Base-by-base conservation (phyloP, 2,113 vertebrate genomes). In the Varanus komodoensis region DNA sequence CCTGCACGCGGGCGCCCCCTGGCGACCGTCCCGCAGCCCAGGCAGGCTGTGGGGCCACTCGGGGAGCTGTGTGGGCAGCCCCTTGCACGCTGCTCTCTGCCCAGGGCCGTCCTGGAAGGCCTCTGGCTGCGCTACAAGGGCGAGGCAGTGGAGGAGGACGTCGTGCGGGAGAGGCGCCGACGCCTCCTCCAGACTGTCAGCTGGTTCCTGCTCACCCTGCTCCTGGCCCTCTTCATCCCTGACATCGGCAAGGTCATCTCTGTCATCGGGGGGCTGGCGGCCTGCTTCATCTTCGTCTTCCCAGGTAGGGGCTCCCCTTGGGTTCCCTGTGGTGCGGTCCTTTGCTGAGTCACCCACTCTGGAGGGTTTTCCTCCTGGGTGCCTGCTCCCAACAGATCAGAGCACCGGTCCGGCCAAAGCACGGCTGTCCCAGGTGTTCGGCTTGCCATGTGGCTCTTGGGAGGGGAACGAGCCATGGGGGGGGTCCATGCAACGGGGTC, bases 161-260 rank as follows among this genome's bases (percentile, higher is more conserved):
- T 99, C 71, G 96, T 95, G 0, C 98, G 98, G 27, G 99, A 99
- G 92, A 96, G 92, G 80, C 97, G 97, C 74, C 97, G 99, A 50
- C 97, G 99, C 8, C 92, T 99, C 81, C 93, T 98, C 81, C 98
- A 98, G 97, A 99, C 99, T 0, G 75, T 98, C 74, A 93, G 96
- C 94, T 99, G 99, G 99, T 99, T 99, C 91, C 95, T 97, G 12
- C 93, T 99, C 86, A 99, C 99, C 0, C 98, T 99, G 54, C 93
- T 99, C 34, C 97, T 99, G 61, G 99, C 98, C 0, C 98, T 99
- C 89, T 99, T 99, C 97, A 99, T 98, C 95, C 99, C 99, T 0
- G 99, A 99, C 88, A 99, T 99, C 0, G 99, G 99, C 77, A 98
- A 98, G 86, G 99, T 99, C 93, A 99, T 99, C 96, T 98, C 99